Evolutionary conservation across 2,888 invertebrate species (phyloP), one percentile per base, ranked within the genome.

Genomic region (Piscicola geometra): DNA sequence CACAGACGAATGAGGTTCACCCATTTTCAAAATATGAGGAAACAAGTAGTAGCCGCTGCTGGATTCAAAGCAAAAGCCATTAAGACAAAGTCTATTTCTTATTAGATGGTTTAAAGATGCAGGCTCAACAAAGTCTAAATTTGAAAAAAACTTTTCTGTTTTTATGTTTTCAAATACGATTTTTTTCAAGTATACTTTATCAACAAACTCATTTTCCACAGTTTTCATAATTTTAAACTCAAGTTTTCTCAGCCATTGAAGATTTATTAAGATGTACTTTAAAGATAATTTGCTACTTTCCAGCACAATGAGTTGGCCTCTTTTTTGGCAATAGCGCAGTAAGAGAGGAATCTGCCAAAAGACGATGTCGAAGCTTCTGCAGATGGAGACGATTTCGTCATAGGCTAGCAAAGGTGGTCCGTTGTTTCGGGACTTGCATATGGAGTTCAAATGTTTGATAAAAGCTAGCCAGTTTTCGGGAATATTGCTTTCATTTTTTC

Each of bases 161-260:
- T 56, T 56, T 21, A 56, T 18, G n/a, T 18, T 56, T 25, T 56
- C 60, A 56, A 56, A 56, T 25, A 56, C n/a, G 25, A 76, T 5
- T n/a, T 50, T 1, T 41, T 73, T 66, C 21, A 71, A 30, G 47
- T 76, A 78, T 25, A 77, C 76, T 47, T 79, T 78, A 35, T 75
- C 75, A 41, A 80, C 72, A 71, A 78, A 77, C 32, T 76, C 70
- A 60, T 80, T 78, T 12, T 79, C 69, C 18, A 79, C 78, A 36
- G 72, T 76, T 52, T 80, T 76, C 25, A 77, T 72, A 15, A 80
- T 56, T 25, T 50, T 60, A 28, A 78, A 75, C 18, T 76, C 60
- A 21, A 80, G 69, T 60, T 79, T 72, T 21, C 79, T 75, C 69
- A 80, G 78, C 80, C 80, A 80, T 12, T 76, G 78, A 0, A 80